Percentiles rank a stretch among this genome's conserved stretches.
Conservation (phyloP, 1,140 invertebrate species). For the Melitaea cinxia region DNA sequence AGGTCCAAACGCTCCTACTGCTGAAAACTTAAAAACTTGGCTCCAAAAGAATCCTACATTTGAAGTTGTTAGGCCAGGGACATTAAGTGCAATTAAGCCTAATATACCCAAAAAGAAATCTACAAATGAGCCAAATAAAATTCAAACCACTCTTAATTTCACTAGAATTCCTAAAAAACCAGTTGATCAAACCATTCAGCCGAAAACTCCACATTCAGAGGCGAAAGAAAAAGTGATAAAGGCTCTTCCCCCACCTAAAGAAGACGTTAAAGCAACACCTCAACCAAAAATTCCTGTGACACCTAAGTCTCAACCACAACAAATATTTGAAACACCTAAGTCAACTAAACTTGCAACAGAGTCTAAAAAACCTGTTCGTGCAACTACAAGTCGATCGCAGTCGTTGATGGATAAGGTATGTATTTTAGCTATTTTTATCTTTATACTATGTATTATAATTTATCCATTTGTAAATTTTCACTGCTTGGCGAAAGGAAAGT, state of each 20-base stretch:
- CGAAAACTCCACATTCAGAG: slow-evolving; percentile 42
- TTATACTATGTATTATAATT: neutral
- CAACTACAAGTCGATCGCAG: slow-evolving; percentile 41
- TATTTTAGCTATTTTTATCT: slow-evolving; percentile 11
- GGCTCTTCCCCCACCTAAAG: slow-evolving; percentile 50
- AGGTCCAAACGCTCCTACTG: slow-evolving; percentile 89
- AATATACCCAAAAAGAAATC: slow-evolving; percentile 57
- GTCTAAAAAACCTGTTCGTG: slow-evolving; percentile 38
- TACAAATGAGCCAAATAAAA: slow-evolving; percentile 58
- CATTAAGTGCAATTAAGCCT: slow-evolving; percentile 73
- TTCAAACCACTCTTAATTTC: slow-evolving; percentile 78
- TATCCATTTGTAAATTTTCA: neutral
- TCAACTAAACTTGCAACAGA: slow-evolving; percentile 46
- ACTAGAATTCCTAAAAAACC: slow-evolving; percentile 63
- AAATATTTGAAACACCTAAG: slow-evolving; percentile 58
- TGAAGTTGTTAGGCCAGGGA: slow-evolving; percentile 88
- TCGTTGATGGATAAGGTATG: slow-evolving; percentile 47
- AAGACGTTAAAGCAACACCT: slow-evolving; percentile 45
- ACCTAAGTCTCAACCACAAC: slow-evolving; percentile 41
- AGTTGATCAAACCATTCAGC: slow-evolving; percentile 35
- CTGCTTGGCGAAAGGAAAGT: too few species aligned
- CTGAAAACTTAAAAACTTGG: slow-evolving; percentile 90
- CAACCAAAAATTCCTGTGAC: slow-evolving; percentile 52
- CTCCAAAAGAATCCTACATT: slow-evolving; percentile 92
- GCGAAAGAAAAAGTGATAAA: slow-evolving; percentile 49